Evolutionary conservation across 2,797 vertebrate genomes (phyloP).

Genomic region (Periparus ater): DNA sequence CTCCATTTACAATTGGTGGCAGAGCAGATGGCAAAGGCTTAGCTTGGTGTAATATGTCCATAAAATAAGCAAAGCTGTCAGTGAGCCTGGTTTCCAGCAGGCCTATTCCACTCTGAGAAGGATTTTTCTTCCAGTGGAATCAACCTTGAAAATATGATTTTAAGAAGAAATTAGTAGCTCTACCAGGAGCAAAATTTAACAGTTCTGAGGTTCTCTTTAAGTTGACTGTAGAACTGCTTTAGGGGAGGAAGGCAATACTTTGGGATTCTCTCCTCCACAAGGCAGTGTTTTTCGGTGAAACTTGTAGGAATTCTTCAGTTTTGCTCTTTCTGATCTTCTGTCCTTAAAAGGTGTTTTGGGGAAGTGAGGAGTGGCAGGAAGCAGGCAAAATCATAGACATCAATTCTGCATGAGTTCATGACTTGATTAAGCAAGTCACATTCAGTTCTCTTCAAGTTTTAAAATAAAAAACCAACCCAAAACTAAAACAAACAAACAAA

Average conservation of each 20-base stretch:
- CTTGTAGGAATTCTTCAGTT: not conserved
- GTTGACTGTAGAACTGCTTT: not conserved
- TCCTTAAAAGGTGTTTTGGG: not conserved
- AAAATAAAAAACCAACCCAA: not conserved
- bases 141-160: not conserved
- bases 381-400: not conserved
- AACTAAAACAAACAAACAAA: too few species aligned
- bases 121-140: slow-evolving; percentile 1
- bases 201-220: not conserved
- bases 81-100: slow-evolving; percentile 2
- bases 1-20: slow-evolving; percentile 11
- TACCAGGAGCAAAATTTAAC: not conserved
- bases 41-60: slow-evolving; percentile 41
- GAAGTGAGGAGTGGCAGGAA: not conserved
- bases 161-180: not conserved
- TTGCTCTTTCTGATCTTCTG: not conserved
- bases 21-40: slow-evolving; percentile 66
- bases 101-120: slow-evolving; percentile 13
- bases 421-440: not conserved
- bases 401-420: not conserved
- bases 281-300: not conserved
- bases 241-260: not conserved
- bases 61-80: slow-evolving; percentile 50
- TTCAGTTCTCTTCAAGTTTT: not conserved
- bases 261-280: not conserved